phyloP scores from a whole-genome alignment of 2,113 vertebrate species.

The Steatornis caripensis region DNA sequence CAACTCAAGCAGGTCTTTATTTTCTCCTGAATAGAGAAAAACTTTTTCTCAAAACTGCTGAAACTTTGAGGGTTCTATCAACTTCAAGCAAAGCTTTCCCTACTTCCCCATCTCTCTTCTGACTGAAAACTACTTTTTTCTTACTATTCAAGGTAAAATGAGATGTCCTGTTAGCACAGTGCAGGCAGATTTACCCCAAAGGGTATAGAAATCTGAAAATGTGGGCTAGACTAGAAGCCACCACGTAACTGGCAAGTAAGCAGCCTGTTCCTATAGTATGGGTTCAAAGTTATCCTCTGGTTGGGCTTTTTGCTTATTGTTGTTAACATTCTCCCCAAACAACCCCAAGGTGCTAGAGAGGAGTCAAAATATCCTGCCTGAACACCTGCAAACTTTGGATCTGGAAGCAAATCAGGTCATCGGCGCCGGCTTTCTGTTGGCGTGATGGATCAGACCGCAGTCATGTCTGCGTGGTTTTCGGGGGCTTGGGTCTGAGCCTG shows the following conservation, averaged over 20 bases:
- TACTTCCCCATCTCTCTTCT: neutral
- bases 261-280: neutral
- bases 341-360: neutral
- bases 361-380: neutral
- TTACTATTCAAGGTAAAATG: neutral
- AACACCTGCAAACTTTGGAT: neutral
- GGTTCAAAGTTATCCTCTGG: neutral
- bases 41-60: neutral
- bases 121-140: neutral
- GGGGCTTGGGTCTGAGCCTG: neutral
- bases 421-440: neutral
- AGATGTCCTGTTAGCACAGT: neutral
- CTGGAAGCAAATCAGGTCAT: neutral
- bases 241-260: neutral
- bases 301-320: neutral
- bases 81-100: neutral
- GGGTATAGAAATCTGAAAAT: neutral
- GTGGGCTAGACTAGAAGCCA: neutral
- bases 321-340: neutral
- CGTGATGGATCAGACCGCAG: neutral
- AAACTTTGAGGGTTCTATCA: neutral
- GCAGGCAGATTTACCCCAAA: neutral
- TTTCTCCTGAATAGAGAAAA: neutral
- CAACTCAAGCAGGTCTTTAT: neutral
- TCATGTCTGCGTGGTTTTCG: rapidly evolving